phyloP scores from a whole-genome alignment of 2,113 vertebrate genomes.

The Copsychus sechellarum region DNA sequence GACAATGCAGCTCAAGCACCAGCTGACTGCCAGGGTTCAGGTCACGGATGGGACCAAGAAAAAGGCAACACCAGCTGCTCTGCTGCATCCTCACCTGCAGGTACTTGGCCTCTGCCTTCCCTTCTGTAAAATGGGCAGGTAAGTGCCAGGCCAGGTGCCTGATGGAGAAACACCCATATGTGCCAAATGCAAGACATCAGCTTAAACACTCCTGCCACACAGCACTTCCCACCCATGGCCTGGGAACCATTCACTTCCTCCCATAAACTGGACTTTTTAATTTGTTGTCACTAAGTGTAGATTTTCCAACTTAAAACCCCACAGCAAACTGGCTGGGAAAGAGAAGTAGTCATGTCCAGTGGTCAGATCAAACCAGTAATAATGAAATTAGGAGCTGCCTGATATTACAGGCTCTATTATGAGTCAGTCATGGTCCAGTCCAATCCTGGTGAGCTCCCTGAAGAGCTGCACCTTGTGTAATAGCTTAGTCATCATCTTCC shows the following conservation, averaged over 20 bases:
- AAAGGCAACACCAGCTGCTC: not conserved
- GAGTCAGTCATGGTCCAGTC: not conserved
- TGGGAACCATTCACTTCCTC: not conserved
- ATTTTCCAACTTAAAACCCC: not conserved
- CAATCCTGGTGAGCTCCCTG: not conserved
- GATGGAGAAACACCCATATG: accelerated
- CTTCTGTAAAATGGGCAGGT: not conserved
- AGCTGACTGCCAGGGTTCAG: not conserved
- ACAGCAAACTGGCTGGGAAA: not conserved
- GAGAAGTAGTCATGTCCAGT: not conserved
- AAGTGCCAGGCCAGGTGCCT: not conserved
- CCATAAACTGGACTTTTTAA: not conserved
- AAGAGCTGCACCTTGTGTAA: slow-evolving; percentile 23
- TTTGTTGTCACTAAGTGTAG: not conserved
- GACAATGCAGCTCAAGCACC: not conserved
- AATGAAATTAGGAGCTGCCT: not conserved
- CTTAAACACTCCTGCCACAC: not conserved
- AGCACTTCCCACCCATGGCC: not conserved
- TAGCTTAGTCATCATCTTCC: slow-evolving; percentile 60
- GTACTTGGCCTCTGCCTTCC: not conserved
- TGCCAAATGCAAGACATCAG: not conserved
- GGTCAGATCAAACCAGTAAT: not conserved
- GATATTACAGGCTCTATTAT: not conserved
- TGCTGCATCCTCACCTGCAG: not conserved
- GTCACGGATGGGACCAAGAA: not conserved